Base-by-base conservation (phyloP, 2,888 invertebrate genomes). In the Polietes domitor region DNA sequence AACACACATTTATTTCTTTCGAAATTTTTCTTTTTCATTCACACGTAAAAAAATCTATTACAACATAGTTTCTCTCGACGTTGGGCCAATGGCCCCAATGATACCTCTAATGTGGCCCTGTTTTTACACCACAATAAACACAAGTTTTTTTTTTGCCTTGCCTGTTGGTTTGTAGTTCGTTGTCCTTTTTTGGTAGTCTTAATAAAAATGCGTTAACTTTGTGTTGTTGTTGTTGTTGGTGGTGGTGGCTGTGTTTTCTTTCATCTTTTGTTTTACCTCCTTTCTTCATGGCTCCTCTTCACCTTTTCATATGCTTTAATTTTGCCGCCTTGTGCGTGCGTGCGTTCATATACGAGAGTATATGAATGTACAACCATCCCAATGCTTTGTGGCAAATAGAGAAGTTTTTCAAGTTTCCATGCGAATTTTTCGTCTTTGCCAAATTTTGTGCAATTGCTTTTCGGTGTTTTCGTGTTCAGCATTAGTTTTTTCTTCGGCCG, bases 171-270 rank as follows among this genome's bases (percentile, higher is more conserved):
- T 61, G 65, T 82, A 77, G 81, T 84, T 84, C 81, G 75, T 79
- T 80, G 75, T 82, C 81, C 81, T 79, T 80, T 84, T 84, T 80
- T 81, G 81, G 84, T 78, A 81, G 78, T 70, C 79, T 73, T 77
- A 77, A 82, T 85, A 79, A 80, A n/a, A 81, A 85, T 82, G 81
- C 85, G 85, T 85, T 63, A 82, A 73, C 47, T 73, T 77, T 80
- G 71, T 71, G 21, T 19, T 15, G 47, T 19, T 47, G 26, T 71
- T 32, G 19, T 21, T 43, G 70, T 15, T 19, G 41, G 19, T 65
- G 41, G 19, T 65, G 26, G 19, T 53, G 53, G 79, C 53, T 28
- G 32, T 21, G 17, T 0, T 71, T 55, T 37, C 19, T 53, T 41
- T 61, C 24, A 32, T 75, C 47, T 63, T 63, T 63, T 47, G 15